Evolutionary conservation across 1,140 invertebrate genomes (phyloP), one percentile per base, ranked within the genome.

Genomic region (Papilio polytes): DNA sequence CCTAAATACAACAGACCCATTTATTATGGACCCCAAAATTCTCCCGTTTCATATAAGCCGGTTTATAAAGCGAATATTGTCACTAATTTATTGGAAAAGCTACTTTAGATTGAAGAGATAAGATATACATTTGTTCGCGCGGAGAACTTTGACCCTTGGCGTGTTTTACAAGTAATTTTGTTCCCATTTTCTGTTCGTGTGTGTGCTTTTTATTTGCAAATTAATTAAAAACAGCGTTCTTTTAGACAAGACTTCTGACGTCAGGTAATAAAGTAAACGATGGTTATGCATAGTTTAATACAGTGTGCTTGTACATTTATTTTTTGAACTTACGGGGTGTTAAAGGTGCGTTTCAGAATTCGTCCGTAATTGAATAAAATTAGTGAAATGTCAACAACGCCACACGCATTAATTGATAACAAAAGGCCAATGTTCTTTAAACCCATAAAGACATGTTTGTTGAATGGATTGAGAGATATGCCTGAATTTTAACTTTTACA

Each of bases 21-120:
- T 76, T 48, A 51, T 76, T 48, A 76, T 76, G 74, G 74, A 76
- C 74, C 74, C 74, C 44, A 51, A 76, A 76, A 76, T 76, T 76
- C 44, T 76, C 44, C 44, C 74, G 74, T 46, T 20, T 76, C 12
- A 10, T 76, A 48, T 22, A 26, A 48, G 41, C 44, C 20, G 74
- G 41, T 48, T 51, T 76, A 2, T 76, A 51, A 46, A 46, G 73
- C 36, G 74, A 46, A n/a, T 76, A 13, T 46, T 48, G 12, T 51
- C 1, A 53, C 73, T 13, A 26, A 46, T 26, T 51, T 76, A 26
- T 20, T 51, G 3, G 2, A 76, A 76, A 22, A 53, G n/a, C 2
- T 76, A 76, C 44, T 26, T 76, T 26, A 26, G 20, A 51, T 6
- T 7, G 13, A 76, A 48, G n/a, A 46, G 74, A 76, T 51, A 76